Evolutionary conservation across 1,140 invertebrate genomes (phyloP), one percentile per base, ranked within the genome.

Genomic region (Drosophila baimaii): DNA sequence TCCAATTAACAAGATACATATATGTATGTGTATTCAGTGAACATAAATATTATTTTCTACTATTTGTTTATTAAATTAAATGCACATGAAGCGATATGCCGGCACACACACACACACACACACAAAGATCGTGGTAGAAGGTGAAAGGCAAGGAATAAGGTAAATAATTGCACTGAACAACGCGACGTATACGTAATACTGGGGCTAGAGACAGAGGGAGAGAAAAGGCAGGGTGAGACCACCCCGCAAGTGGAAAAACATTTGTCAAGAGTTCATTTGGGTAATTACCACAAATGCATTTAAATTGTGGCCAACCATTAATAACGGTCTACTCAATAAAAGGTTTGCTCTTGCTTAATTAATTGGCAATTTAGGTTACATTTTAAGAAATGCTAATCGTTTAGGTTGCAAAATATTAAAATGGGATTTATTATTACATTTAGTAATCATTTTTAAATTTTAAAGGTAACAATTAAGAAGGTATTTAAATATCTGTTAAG

Each of bases 1-100:
- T 68, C 25, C 41, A 55, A 59, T 68, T 55, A 46, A 62, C 19
- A 23, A 25, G 10, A 33, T 21, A n/a, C n/a, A 33, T 52, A 35
- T 33, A 57, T 39, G 25, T 39, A 27, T 25, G 66, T 37, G 21
- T 57, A 33, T 43, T 41, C 21, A 81, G 35, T 49, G 47, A 62
- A 74, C 61, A 83, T 66, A 51, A 61, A 39, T 62, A 47, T 61
- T 54, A 43, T 23, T 64, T 29, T 33, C 31, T 58, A 37, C 25
- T 73, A 58, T 57, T 74, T 39, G 39, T 46, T 69, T 71, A 71
- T 64, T 51, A 59, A 62, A 56, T 77, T 77, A 81, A 49, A 79
- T 33, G 29, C 23, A 27, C 35, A 65, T 12, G 54, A 39, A 41
- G 33, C 64, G 33, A 39, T 27, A 39, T 35, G 39, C 29, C 46